phyloP scores from a whole-genome alignment of 2,888 invertebrate species.

The Papilio elwesi region DNA sequence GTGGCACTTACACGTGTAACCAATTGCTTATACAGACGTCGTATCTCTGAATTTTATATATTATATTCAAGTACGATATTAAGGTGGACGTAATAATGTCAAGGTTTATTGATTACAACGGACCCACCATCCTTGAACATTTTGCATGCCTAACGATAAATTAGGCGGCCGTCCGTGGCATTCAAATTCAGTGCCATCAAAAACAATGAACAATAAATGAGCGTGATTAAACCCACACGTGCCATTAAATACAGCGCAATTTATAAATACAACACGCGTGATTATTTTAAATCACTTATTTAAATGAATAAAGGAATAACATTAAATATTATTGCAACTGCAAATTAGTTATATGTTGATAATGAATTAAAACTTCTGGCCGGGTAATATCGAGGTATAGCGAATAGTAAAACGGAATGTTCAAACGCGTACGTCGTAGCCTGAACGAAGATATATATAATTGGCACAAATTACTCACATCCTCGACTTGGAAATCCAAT shows the following conservation, averaged over 20 bases:
- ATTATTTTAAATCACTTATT: neutral
- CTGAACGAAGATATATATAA: neutral
- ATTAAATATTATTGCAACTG: neutral
- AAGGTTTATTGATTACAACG: conserved; percentile 37
- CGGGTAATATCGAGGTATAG: too few species aligned
- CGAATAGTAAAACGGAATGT: too few species aligned
- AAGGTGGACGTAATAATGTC: conserved; percentile 32
- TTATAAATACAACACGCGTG: conserved; percentile 9
- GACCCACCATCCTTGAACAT: conserved; percentile 35
- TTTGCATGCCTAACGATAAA: conserved; percentile 60
- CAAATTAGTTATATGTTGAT: too few species aligned
- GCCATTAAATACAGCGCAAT: conserved; percentile 19
- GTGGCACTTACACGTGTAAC: neutral
- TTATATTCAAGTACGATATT: conserved; percentile 10
- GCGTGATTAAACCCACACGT: conserved; percentile 42
- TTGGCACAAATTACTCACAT: neutral
- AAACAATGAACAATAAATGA: conserved; percentile 58
- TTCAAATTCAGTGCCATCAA: conserved; percentile 56
- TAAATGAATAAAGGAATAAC: neutral
- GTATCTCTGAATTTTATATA: neutral
- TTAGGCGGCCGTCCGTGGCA: conserved; percentile 59
- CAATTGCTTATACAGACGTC: neutral
- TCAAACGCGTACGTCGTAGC: neutral
- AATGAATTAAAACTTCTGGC: too few species aligned
- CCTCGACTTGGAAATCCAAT: neutral